phyloP scores from a whole-genome alignment of 2,113 vertebrate genomes.

The Gasterosteus aculeatus region DNA sequence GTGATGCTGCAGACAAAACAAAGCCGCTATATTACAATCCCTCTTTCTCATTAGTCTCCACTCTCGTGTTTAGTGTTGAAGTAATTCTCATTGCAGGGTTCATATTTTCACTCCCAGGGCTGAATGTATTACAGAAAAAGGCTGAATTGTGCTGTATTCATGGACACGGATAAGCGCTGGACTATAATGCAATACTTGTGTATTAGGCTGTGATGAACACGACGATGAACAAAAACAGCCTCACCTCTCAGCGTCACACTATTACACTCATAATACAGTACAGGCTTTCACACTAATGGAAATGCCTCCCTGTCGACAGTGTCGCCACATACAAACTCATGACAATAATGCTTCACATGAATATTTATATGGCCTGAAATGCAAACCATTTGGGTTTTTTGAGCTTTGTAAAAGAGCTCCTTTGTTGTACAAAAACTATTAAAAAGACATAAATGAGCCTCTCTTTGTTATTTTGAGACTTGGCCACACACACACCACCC shows the following conservation, averaged over 20 bases:
- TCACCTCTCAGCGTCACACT: constrained; percentile 12
- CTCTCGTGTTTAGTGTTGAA: constrained; percentile 18
- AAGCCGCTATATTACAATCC: constrained; percentile 38
- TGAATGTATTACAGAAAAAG: constrained; percentile 24
- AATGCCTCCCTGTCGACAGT: constrained; percentile 60
- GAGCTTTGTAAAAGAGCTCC: background rate
- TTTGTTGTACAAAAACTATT: background rate
- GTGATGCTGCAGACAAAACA: constrained; percentile 61
- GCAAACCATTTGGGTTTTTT: background rate
- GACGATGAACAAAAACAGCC: background rate
- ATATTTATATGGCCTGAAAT: background rate
- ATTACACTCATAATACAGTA: constrained; percentile 32
- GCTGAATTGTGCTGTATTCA: constrained; percentile 10
- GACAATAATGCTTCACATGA: background rate
- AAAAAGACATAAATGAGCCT: constrained; percentile 1
- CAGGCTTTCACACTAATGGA: constrained; percentile 77
- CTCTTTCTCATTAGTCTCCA: constrained; percentile 34
- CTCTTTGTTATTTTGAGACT: background rate
- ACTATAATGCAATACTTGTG: background rate
- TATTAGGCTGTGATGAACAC: background rate
- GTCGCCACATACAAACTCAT: background rate
- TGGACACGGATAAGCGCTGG: constrained; percentile 22
- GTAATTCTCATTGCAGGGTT: constrained; percentile 42
- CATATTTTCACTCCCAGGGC: constrained; percentile 31
- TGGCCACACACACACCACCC: too few relatives aligned